phyloP scores from a whole-genome alignment of 2,113 vertebrate species.

The Ptilonorhynchus violaceus region DNA sequence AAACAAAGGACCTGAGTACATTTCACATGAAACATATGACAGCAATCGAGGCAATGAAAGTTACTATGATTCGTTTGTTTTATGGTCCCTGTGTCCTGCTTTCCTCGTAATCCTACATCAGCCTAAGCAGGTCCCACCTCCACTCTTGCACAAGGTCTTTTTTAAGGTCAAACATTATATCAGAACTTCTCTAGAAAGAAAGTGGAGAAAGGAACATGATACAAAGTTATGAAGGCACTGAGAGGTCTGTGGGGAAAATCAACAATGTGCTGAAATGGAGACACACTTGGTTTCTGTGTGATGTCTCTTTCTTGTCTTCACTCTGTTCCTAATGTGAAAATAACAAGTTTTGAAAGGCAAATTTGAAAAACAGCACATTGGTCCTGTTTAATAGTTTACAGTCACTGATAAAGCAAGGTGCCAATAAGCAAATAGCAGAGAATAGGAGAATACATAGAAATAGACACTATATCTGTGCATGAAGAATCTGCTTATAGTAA shows the following conservation, averaged over 20 bases:
- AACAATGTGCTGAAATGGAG: not conserved
- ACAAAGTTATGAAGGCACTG: not conserved
- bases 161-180: not conserved
- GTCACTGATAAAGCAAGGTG: not conserved
- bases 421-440: not conserved
- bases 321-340: not conserved
- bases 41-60: not conserved
- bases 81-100: not conserved
- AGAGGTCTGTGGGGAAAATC: not conserved
- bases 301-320: not conserved
- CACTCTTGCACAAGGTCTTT: not conserved
- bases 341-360: not conserved
- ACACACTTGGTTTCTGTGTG: not conserved
- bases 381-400: not conserved
- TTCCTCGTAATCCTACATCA: not conserved
- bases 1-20: not conserved
- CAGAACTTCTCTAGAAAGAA: not conserved
- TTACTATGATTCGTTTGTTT: not conserved
- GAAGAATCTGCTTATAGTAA: not conserved
- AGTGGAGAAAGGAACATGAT: not conserved
- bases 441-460: not conserved
- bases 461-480: not conserved
- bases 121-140: not conserved
- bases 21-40: not conserved
- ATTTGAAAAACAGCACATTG: not conserved